Percentiles rank a stretch among this genome's conserved stretches.
Evolutionary conservation across 2,797 vertebrate genomes (phyloP).

Genomic region (Hylomyscus alleni): DNA sequence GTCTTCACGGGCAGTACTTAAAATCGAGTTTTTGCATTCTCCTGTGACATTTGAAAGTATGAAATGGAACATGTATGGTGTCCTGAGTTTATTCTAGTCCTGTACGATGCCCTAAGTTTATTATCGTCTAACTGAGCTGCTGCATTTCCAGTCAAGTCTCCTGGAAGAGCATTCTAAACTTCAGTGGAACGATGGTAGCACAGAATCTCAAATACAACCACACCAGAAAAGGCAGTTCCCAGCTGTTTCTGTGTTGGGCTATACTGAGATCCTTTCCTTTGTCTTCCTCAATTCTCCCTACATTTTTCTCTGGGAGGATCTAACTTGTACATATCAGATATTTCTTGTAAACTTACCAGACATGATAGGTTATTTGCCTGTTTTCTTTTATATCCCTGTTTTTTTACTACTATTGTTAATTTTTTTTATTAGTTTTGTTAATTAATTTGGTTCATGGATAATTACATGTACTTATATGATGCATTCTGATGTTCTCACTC

Average conservation of each 20-base stretch:
- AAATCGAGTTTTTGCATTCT: neutral
- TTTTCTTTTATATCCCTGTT: neutral
- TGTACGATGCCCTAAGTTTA: neutral
- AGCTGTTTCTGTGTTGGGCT: no score
- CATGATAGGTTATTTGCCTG: neutral
- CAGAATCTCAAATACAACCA: neutral
- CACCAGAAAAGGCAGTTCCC: neutral
- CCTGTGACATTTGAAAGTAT: neutral
- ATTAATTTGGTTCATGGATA: neutral
- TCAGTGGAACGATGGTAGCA: neutral
- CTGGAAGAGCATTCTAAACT: neutral
- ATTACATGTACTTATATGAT: neutral
- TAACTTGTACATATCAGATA: neutral
- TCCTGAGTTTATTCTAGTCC: neutral
- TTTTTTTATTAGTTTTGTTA: neutral
- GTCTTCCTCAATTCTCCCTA: neutral
- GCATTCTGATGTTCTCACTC: neutral
- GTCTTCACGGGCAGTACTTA: neutral
- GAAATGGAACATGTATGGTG: neutral
- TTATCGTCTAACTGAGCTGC: neutral
- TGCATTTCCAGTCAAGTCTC: neutral
- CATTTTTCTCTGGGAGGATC: neutral
- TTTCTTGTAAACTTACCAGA: neutral
- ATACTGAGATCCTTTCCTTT: neutral
- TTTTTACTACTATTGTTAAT: neutral